These are phyloP conservation scores for Lysandra bellargus DNA, from an alignment of 2,888 invertebrate species.

Conservation along the genomic window DNA sequence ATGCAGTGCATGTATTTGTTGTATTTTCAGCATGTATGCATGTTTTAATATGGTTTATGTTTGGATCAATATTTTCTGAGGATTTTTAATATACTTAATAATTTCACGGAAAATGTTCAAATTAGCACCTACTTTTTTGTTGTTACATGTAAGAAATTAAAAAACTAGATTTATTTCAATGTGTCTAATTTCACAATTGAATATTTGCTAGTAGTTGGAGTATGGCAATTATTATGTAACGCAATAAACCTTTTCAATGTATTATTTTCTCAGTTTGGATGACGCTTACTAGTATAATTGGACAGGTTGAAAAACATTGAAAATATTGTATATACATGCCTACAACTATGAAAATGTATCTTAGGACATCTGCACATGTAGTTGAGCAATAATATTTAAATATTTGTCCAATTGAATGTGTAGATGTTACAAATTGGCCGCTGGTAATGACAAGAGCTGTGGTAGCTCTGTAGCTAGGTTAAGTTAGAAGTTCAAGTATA, in stretches of 20 bases:
- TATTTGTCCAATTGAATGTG: slow-evolving; percentile 42
- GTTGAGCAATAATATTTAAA: slow-evolving; percentile 35
- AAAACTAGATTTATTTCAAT: slow-evolving; percentile 32
- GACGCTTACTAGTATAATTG: slow-evolving; percentile 68
- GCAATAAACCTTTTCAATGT: slow-evolving; percentile 47
- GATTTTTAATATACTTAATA: not conserved
- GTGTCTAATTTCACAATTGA: slow-evolving; percentile 25
- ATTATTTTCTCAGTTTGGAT: slow-evolving; percentile 57
- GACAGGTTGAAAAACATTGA: slow-evolving; percentile 44
- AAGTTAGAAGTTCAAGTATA: slow-evolving; percentile 57
- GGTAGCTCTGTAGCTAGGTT: slow-evolving; percentile 45
- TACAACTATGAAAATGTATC: slow-evolving; percentile 34
- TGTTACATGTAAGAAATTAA: slow-evolving; percentile 17
- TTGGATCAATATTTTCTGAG: not conserved
- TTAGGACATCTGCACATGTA: slow-evolving; percentile 29
- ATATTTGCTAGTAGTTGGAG: slow-evolving; percentile 27
- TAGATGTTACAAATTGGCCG: slow-evolving; percentile 33
- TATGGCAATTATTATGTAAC: slow-evolving; percentile 26
- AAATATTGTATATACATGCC: slow-evolving; percentile 47
- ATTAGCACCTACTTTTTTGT: not conserved
- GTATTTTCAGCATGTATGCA: not conserved
- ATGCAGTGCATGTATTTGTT: not conserved
- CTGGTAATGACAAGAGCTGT: slow-evolving; percentile 38
- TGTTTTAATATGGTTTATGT: not conserved
- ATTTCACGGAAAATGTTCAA: not conserved